phyloP scores from a whole-genome alignment of 2,797 vertebrate genomes.

The Acropternis orthonyx region DNA sequence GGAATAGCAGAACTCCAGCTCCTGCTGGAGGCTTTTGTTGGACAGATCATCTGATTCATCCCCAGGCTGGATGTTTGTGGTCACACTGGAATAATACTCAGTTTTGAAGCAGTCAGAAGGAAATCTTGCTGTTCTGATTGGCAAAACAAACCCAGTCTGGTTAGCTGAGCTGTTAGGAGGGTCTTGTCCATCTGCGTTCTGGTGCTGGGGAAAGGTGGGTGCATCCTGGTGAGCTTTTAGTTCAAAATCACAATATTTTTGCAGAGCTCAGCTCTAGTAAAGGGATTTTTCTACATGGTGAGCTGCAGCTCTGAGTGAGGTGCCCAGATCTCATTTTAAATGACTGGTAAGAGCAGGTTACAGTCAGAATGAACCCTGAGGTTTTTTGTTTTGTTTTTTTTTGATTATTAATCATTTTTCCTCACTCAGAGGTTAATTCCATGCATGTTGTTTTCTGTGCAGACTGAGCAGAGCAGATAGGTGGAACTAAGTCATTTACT shows the following conservation, averaged over 20 bases:
- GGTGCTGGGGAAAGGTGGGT: not conserved
- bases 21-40: not conserved
- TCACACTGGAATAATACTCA: not conserved
- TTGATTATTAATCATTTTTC: not conserved
- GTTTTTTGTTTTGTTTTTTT: not conserved
- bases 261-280: not conserved
- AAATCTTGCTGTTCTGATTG: not conserved
- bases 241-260: not conserved
- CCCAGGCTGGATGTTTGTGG: constrained; percentile 1
- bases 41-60: constrained; percentile 16
- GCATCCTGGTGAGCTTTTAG: not conserved
- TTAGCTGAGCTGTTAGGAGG: not conserved
- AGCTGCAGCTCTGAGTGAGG: not conserved
- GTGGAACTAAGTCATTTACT: not conserved
- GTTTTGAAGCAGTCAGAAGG: not conserved
- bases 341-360: not conserved
- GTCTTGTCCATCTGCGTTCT: not conserved
- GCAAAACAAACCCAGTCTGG: not conserved
- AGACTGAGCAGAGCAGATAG: not conserved
- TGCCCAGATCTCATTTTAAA: not conserved
- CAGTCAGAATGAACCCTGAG: not conserved
- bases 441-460: not conserved
- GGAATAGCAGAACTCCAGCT: not conserved
- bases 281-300: not conserved
- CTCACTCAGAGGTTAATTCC: not conserved